Base-by-base conservation (phyloP, 1,140 invertebrate genomes). In the Hycleus cichorii region DNA sequence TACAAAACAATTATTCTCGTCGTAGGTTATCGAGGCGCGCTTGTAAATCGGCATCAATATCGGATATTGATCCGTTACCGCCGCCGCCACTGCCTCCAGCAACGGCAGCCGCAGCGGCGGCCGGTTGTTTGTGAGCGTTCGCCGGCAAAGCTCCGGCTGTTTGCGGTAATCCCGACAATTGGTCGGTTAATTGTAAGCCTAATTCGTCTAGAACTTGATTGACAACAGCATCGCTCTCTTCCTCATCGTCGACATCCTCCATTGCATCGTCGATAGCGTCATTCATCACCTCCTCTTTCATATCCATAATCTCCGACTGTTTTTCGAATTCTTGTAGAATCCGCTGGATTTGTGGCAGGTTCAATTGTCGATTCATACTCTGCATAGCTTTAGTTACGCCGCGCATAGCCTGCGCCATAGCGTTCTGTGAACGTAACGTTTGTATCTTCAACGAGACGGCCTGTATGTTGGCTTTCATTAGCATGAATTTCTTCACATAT, bases 241-340 rank as follows among this genome's bases (percentile, higher is more conserved):
- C 95, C 76, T 99, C 97, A 74, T 99, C 97, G 40, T 88, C 95
- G 73, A 97, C 96, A 67, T 93, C 97, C 63, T 94, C 97, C 87
- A 99, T 95, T 2, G 96, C 97, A 79, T 98, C 97, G 76, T 99
- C 97, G 68, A 99, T 98, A 5, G 93, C 96, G 77, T 99, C 97
- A 76, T 95, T 97, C 88, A 99, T 99, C 83, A 99, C 96, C 78
- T 99, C 97, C 77, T 99, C 97, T 72, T 99, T 99, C 96, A 99
- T 99, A 73, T 99, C 97, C 97, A 99, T 99, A 57, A 99, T 98
- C 78, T 98, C 96, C 0, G 94, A 95, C 72, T 99, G 97, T 69
- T 97, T 98, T 76, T 99, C 97, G 82, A 99, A 99, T 72, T 99
- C 97, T 81, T 94, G 90, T 71, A 99, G 85, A 67, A 99, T 99